Base-by-base conservation (phyloP, 2,797 vertebrate species). In the Monodelphis domestica region DNA sequence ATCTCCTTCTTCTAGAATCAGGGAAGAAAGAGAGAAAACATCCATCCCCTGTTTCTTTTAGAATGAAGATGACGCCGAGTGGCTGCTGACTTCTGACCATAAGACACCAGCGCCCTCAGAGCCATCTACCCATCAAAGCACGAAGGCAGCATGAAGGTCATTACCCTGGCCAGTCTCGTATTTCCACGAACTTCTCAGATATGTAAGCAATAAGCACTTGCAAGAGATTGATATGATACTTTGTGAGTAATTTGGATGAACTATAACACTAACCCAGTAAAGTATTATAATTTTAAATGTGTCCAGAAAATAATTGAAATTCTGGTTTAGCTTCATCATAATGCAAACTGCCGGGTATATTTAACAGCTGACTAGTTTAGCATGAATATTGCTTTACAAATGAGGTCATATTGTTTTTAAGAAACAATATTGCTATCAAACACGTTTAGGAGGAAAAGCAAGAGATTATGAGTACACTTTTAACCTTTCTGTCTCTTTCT, bases 251-350 rank as follows among this genome's bases (percentile, higher is more conserved):
- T 98, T 98, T 98, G 98, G 97, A 98, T 98, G 98, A 98, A 98
- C 98, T 98, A 98, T 98, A 98, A 98, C 98, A 97, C 98, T 97
- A 98, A 98, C 98, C 97, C 98, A 95, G 98, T 96, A 98, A 98
- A 98, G 98, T 98, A 98, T 99, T 98, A 98, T 98, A 98, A 99
- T 99, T 98, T 98, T 98, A 98, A 98, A 99, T 98, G 98, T 98
- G 98, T 98, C 98, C 98, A 98, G 98, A 98, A 98, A 98, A 99
- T 98, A 98, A 99, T 99, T 98, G 98, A 98, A 98, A 98, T 98
- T 98, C 98, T 98, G 98, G 98, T 98, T 98, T 98, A 98, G 98
- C 98, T 98, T 98, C 98, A 98, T 98, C 98, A 97, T 98, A 97
- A 98, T 98, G 98, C 98, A 98, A 97, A 97, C 97, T 92, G 97